Base-by-base conservation (phyloP, 2,888 invertebrate genomes). In the Polietes domitor region DNA sequence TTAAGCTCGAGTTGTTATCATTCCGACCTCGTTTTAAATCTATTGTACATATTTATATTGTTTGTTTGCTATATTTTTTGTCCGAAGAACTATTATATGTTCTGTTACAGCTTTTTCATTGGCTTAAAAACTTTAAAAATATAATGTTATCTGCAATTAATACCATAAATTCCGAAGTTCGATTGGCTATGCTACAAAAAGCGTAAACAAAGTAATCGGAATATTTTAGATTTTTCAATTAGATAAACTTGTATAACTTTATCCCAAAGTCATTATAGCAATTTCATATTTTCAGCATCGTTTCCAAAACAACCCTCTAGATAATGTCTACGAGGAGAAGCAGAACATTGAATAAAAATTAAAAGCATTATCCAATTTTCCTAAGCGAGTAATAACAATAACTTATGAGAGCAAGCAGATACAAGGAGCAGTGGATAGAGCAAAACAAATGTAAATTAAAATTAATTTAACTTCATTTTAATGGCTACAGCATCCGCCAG, bases 301-400 rank as follows among this genome's bases (percentile, higher is more conserved):
- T 0, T 61, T 61, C 15, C 21, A 9, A 28, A n/a, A 6, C 17
- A 12, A 47, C 10, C 17, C 61, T n/a, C 28, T 26, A 28, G 24
- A n/a, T 7, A 47, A 4, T n/a, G 12, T 12, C 47, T 32, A 9
- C 32, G 9, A 32, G 32, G n/a, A n/a, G n/a, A 4, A 47, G n/a
- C n/a, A 47, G 47, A 47, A n/a, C 24, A 61, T 61, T 61, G 61
- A n/a, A 61, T 28, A 28, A 9, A 61, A 61, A 61, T 61, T 61
- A 61, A 61, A 61, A 28, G 61, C 61, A 28, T 61, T 61, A 61
- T 61, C n/a, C 5, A 15, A 58, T 26, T 58, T 58, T 21, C 15
- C 26, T 28, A 61, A 61, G 10, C 15, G 47, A n/a, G 6, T 12
- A 15, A 61, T 61, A 15, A 28, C 61, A 61, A 61, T 32, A 15